Evolutionary conservation across 2,888 invertebrate genomes (phyloP), one percentile per base, ranked within the genome.

Genomic region (Augiades crinisus): DNA sequence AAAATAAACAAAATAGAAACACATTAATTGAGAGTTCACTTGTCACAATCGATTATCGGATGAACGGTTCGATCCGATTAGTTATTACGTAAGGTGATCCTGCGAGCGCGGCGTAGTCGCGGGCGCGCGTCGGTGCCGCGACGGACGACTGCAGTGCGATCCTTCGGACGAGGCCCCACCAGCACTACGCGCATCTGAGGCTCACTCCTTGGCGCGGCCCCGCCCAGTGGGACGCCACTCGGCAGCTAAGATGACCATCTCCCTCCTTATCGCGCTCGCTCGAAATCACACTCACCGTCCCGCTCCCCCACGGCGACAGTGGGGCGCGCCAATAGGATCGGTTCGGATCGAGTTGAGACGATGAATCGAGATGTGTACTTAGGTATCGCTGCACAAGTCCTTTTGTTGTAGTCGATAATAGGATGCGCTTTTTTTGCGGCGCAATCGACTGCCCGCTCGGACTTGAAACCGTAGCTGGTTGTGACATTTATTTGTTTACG

Each of bases 101-200:
- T 70, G 68, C 60, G 65, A 68, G 68, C 68, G 74, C 71, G 72
- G 63, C 71, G 73, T 71, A 67, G 64, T 71, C 75, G 78, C 87
- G 83, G 66, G 81, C 85, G 86, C 85, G 80, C 85, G 87, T 74
- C 72, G 78, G 65, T 64, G 72, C 75, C 81, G 82, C 88, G 81
- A 74, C 83, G 73, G 81, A 82, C 91, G 91, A 89, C 89, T 88
- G 89, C 88, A 89, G 84, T 91, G 91, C 87, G 87, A 84, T 87
- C 91, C 85, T 88, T 86, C 87, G 89, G 75, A 74, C 84, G 85
- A 81, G 85, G 81, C 91, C 91, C 92, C 92, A 90, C 91, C 91
- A 90, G 85, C 90, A 85, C 91, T 84, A 81, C 88, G 91, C 91
- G 91, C 91, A 91, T 91, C 91, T 89, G 84, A 90, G 90, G 89